Base-by-base conservation (phyloP, 2,888 invertebrate species). In the Troides aeacus region DNA sequence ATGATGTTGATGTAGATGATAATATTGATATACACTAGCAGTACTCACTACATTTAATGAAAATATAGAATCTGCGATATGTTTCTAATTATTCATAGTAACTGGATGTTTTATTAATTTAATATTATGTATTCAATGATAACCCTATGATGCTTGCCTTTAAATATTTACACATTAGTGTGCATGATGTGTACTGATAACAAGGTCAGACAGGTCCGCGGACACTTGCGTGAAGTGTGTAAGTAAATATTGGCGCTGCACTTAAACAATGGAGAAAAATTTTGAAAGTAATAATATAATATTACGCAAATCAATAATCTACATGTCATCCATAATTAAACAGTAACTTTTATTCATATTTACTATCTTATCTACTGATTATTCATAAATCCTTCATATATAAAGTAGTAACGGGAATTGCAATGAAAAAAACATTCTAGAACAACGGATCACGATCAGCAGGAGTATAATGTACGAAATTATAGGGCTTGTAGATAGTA, bases 191-290 rank as follows among this genome's bases (percentile, higher is more conserved):
- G 18, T 12, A n/a, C 62, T 56, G 53, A 36, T 36, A 59, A n/a
- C 30, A 53, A 64, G 63, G 68, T 63, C 64, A 60, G n/a, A 50
- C 21, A 17, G 21, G 21, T 2, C 36, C 46, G 23, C 23, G 66
- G 62, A 21, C 59, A 66, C n/a, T 50, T n/a, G 64, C 24, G 61
- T 56, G 56, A 62, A 66, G 24, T 36, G 59, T 36, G 63, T 30
- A 68, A 53, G 64, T 68, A 68, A 68, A 68, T 64, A 64, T 59
- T 68, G 63, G 50, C 50, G 10, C 17, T 62, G 46, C 46, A n/a
- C 42, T 56, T 50, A 18, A 15, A 15, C 46, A 12, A 46, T 15
- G 4, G 15, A 15, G 46, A 46, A 46, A 46, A 46, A 46, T 46
- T n/a, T 53, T 53, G 53, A 53, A 53, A 53, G 5, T 53, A 5